These are phyloP conservation scores for Anoplius nigerrimus DNA, from an alignment of 2,888 invertebrate species.

Conservation along the genomic window DNA sequence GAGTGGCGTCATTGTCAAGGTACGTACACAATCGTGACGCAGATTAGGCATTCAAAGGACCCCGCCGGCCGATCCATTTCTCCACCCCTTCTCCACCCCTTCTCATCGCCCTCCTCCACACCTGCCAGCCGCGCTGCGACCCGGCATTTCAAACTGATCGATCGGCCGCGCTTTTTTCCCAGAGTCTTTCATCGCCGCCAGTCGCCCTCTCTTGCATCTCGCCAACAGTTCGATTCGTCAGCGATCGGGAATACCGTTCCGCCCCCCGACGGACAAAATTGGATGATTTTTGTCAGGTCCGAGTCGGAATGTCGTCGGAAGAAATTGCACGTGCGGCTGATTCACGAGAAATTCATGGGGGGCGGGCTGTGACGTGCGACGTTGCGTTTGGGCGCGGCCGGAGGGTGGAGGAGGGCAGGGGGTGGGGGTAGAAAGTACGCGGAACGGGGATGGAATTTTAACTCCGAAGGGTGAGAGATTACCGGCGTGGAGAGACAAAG, in stretches of 20 bases:
- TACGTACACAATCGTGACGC: background rate
- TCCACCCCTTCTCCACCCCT: background rate
- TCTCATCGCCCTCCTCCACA: background rate
- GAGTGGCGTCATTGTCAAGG: background rate
- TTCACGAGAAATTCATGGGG: too few species aligned
- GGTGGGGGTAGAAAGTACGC: background rate
- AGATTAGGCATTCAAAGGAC: constrained; percentile 16
- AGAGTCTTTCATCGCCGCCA: constrained; percentile 26
- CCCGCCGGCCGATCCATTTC: constrained; percentile 3
- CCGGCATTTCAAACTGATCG: constrained; percentile 22
- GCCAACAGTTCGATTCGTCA: constrained; percentile 25
- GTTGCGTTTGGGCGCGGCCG: too few species aligned
- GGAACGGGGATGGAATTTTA: constrained; percentile 2
- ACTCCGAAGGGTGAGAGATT: background rate
- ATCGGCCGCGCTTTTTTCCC: constrained; percentile 39
- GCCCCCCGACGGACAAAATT: too few species aligned
- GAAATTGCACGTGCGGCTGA: background rate
- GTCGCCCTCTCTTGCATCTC: constrained; percentile 1
- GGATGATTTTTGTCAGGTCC: too few species aligned
- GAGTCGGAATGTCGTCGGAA: background rate
- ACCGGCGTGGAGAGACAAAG: constrained; percentile 14
- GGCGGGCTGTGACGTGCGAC: too few species aligned
- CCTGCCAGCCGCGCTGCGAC: background rate
- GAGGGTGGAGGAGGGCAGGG: too few species aligned
- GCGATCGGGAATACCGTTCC: too few species aligned